phyloP scores from a whole-genome alignment of 2,797 vertebrate species.

The Chelmon rostratus region DNA sequence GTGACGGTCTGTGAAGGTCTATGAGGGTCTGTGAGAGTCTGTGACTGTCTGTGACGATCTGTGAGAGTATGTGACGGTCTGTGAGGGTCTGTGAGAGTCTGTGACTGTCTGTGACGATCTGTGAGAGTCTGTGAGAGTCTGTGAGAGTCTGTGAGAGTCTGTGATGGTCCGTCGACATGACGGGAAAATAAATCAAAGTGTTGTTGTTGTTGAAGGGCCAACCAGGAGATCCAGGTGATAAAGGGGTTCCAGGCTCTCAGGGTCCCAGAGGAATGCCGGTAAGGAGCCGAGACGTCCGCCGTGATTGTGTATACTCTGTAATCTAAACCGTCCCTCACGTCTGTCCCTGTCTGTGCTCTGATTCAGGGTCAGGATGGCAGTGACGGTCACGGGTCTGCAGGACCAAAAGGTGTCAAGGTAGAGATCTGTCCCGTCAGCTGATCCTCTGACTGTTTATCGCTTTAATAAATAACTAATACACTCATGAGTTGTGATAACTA shows the following conservation, averaged over 20 bases:
- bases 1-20: too few species aligned
- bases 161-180: too few species aligned
- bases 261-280: conserved; percentile 88
- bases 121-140: too few species aligned
- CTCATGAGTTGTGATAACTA: background rate
- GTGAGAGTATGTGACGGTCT: too few species aligned
- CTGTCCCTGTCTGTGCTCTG: background rate
- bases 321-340: background rate
- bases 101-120: too few species aligned
- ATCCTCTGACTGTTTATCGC: background rate
- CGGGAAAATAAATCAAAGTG: background rate
- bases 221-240: conserved; percentile 83
- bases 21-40: too few species aligned
- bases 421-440: background rate
- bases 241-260: conserved; percentile 77
- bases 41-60: too few species aligned
- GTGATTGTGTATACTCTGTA: background rate
- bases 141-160: too few species aligned
- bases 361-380: conserved; percentile 87
- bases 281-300: conserved; percentile 44
- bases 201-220: conserved; percentile 84
- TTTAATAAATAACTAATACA: background rate
- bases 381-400: conserved; percentile 84
- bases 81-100: too few species aligned
- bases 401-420: conserved; percentile 89